Base-by-base conservation (phyloP, 2,888 invertebrate genomes). In the Helleia helle region DNA sequence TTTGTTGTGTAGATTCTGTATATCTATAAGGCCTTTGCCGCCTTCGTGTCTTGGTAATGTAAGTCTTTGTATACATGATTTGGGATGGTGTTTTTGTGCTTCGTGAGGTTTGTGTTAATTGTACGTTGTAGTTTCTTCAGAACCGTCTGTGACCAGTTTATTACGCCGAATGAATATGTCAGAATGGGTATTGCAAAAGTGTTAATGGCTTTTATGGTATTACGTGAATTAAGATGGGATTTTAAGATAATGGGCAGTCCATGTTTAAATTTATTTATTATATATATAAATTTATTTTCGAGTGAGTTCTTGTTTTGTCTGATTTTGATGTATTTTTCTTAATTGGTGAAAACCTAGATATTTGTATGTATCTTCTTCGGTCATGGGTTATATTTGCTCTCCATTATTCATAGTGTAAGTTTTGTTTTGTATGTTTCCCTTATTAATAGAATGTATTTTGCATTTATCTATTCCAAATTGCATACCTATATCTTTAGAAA, bases 131-230 rank as follows among this genome's bases (percentile, higher is more conserved):
- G 22, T 14, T 29, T 42, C 36, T 40, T 40, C 4, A 51, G 14
- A 4, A 52, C 49, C 4, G 43, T 38, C 36, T 51, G 18, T 1
- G 47, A 36, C 51, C 55, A 51, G 5, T 39, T 37, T 9, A 52
- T 51, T 2, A 51, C 43, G 2, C 52, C 50, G 17, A 51, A 55
- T 3, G 54, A 55, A 24, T 55, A 55, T 0, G 52, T 55, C 0
- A 52, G 44, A 1, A 46, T 42, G 0, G 53, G 51, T 1, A 55
- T 49, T 1, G 49, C 48, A 26, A 26, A 55, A 1, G 47, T 46
- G 15, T 55, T 55, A 5, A 51, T 42, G 0, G 54, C 45, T 38
- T 51, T 51, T 28, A n/a, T n/a, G n/a, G 34, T 49, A 13, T 52
- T 53, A 14, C 41, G 38, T 7, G 52, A 41, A 13, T 40, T 43